Evolutionary conservation across 2,888 invertebrate species (phyloP).

Genomic region (Andricus quercusramuli): DNA sequence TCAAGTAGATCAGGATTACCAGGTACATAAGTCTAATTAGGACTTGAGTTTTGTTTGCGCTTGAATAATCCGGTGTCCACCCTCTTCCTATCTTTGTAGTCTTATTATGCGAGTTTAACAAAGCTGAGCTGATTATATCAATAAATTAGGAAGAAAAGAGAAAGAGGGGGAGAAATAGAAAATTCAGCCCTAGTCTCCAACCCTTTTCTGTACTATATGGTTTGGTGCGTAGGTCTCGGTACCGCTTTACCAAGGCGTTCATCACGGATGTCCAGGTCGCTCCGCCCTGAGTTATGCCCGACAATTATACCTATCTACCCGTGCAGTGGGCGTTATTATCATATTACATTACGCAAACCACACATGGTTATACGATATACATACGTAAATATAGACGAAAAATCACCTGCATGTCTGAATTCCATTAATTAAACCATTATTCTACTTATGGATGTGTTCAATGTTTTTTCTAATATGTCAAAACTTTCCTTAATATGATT

Average conservation of each 20-base stretch:
- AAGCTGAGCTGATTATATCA: slow-evolving; percentile 76
- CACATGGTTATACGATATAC: slow-evolving; percentile 3
- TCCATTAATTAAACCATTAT: background rate
- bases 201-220: slow-evolving; percentile 52
- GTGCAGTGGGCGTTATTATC: slow-evolving; percentile 74
- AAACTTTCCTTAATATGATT: too few species aligned
- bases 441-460: background rate
- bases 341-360: slow-evolving; percentile 66
- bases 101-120: slow-evolving; percentile 73
- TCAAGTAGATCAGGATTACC: background rate
- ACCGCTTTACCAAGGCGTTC: slow-evolving; percentile 73
- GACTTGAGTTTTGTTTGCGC: slow-evolving; percentile 63
- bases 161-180: slow-evolving; percentile 42
- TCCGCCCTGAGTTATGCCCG: slow-evolving; percentile 75
- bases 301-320: slow-evolving; percentile 75
- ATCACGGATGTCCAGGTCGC: slow-evolving; percentile 72
- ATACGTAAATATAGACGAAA: background rate
- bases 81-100: slow-evolving; percentile 56
- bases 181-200: slow-evolving; percentile 42
- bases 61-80: slow-evolving; percentile 64
- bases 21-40: slow-evolving; percentile 61
- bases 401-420: slow-evolving; percentile 24
- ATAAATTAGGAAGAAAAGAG: slow-evolving; percentile 70
- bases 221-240: slow-evolving; percentile 60
- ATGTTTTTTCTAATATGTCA: too few species aligned